A percentile compares a stretch with the other conserved stretches of the same genome.
phyloP scores from a whole-genome alignment of 2,888 invertebrate species.

The Furcula furcula region DNA sequence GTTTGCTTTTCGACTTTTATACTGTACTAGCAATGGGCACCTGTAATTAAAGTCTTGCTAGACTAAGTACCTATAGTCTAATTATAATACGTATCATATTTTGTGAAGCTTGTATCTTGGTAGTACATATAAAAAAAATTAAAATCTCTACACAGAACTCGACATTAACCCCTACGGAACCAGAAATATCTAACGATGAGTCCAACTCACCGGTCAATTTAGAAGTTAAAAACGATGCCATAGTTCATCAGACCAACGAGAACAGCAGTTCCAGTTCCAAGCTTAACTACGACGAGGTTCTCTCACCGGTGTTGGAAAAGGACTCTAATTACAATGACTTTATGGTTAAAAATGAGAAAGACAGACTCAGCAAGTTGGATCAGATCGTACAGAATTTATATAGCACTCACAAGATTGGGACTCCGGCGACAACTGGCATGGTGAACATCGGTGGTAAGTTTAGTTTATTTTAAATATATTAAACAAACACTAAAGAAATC shows the following conservation, averaged over 20 bases:
- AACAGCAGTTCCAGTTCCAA: slow-evolving; percentile 46
- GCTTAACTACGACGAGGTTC: slow-evolving; percentile 40
- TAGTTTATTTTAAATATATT: neutral
- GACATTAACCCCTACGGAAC: slow-evolving; percentile 52
- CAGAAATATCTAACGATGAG: slow-evolving; percentile 39
- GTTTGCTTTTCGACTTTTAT: no score
- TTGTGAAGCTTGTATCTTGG: no score
- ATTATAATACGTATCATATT: no score
- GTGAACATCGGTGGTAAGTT: slow-evolving; percentile 37
- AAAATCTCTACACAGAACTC: slow-evolving; percentile 51
- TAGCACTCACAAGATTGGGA: slow-evolving; percentile 68
- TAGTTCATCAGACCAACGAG: slow-evolving; percentile 39
- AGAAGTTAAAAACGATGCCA: slow-evolving; percentile 44
- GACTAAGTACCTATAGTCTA: no score
- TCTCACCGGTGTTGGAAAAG: slow-evolving; percentile 40
- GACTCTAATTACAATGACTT: slow-evolving; percentile 36
- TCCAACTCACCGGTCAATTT: slow-evolving; percentile 45
- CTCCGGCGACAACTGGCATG: slow-evolving; percentile 39
- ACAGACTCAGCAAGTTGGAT: slow-evolving; percentile 70
- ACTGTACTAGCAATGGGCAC: no score
- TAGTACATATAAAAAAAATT: no score
- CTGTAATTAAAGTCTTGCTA: no score
- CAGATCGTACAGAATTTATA: slow-evolving; percentile 75
- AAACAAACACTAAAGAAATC: no score
- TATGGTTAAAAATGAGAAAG: slow-evolving; percentile 50